Conservation (phyloP, 2,797 vertebrate species). For the Pseudochaenichthys georgianus region DNA sequence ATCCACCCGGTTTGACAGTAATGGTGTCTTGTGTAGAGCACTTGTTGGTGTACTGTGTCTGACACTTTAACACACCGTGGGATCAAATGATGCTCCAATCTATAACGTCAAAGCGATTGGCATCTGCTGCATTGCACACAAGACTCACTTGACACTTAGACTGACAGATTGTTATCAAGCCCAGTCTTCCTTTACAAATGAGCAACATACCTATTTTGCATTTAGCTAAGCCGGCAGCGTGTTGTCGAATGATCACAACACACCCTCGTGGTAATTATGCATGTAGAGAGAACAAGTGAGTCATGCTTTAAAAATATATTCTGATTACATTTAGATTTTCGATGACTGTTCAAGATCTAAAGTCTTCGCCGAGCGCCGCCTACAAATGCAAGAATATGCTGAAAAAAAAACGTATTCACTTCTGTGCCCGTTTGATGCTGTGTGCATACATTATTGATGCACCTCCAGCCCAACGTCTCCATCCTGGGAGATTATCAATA, state of each 20-base stretch:
- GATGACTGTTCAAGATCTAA: constrained; percentile 29
- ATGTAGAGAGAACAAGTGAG: constrained; percentile 1
- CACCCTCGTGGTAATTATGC: constrained; percentile 23
- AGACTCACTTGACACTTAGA: constrained; percentile 1
- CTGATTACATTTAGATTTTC: constrained; percentile 37
- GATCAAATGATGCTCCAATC: constrained; percentile 3
- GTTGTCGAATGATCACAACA: constrained; percentile 4
- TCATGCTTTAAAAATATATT: constrained; percentile 27
- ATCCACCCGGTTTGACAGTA: constrained; percentile 11
- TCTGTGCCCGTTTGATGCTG: constrained; percentile 69
- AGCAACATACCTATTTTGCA: constrained; percentile 27
- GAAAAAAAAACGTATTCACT: constrained; percentile 38
- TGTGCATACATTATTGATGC: constrained; percentile 80
- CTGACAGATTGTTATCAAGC: constrained; percentile 12
- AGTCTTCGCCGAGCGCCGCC: constrained; percentile 27
- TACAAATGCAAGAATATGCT: constrained; percentile 38
- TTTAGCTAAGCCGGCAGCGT: constrained; percentile 32
- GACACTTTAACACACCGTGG: neutral
- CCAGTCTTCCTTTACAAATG: constrained; percentile 10
- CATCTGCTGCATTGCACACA: constrained; percentile 5
- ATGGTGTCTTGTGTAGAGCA: neutral
- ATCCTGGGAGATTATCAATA: constrained; percentile 75
- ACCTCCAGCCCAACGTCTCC: constrained; percentile 53
- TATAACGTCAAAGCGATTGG: constrained; percentile 26
- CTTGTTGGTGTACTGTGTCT: neutral